Base-by-base conservation (phyloP, 2,888 invertebrate species). In the Agriopis leucophaearia region DNA sequence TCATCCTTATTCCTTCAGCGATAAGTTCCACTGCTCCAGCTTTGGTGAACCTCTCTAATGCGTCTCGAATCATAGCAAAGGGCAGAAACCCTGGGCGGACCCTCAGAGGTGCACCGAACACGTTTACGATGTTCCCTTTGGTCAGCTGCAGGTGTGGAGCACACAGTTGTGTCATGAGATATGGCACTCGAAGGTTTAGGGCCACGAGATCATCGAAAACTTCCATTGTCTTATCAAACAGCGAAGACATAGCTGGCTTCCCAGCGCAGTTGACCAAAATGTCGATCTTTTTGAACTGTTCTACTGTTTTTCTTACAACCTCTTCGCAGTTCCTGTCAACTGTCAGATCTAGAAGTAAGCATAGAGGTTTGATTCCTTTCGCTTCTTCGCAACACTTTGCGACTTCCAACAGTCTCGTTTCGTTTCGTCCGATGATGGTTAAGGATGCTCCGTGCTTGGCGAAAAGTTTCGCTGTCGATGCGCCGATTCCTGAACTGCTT, bases 401-500 rank as follows among this genome's bases (percentile, higher is more conserved):
- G 0, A 88, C 87, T 8, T 79, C 76, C 3, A 81, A 74, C 12
- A 89, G 71, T 72, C 87, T 79, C 3, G 74, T 58, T 71, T 85
- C 86, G 64, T 89, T 82, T 60, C 88, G 78, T n/a, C 89, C 89
- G 9, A 89, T 83, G 7, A 88, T 74, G 0, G 86, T 78, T 5
- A 89, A 71, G 1, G 75, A 71, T 1, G 87, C 88, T 12, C 88
- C 88, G 4, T 86, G 76, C 10, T 74, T 71, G 7, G 89, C 85
- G 77, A 89, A 86, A 27, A 84, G 74, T 69, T 84, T 87, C 7
- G 89, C 89, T 2, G 87, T 82, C 0, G 88, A 85, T 0, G 89
- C 89, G 3, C 89, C 89, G 9, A 88, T 90, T 0, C 89, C 89
- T 13, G 88, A 88, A 74, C 89, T 89, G 7, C 87, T 85, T 2